These are phyloP conservation scores for Sitodiplosis mosellana DNA, from an alignment of 1,140 invertebrate genomes.

Conservation along the genomic window DNA sequence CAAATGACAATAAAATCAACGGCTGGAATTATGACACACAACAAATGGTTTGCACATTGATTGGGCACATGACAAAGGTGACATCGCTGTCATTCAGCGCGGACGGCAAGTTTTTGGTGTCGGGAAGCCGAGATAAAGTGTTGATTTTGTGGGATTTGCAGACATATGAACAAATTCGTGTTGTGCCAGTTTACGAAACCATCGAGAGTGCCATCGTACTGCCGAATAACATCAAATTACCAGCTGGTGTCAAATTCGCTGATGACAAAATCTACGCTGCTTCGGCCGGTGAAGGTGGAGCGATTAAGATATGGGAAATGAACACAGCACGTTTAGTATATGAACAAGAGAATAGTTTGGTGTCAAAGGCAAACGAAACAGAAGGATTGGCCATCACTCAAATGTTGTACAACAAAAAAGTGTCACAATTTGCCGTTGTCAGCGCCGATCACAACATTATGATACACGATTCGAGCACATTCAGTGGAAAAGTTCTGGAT, in stretches of 20 bases:
- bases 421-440: conserved; percentile 44
- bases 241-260: conserved; percentile 29
- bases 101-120: conserved; percentile 47
- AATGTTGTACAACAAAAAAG: conserved; percentile 38
- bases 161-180: conserved; percentile 38
- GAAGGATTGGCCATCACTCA: conserved; percentile 43
- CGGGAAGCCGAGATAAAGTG: conserved; percentile 73
- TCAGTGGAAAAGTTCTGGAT: too few species aligned
- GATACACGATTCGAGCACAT: conserved; percentile 46
- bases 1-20: conserved; percentile 61
- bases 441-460: conserved; percentile 75
- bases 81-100: conserved; percentile 55
- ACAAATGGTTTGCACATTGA: conserved; percentile 32
- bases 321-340: conserved; percentile 42
- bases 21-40: conserved; percentile 52
- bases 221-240: conserved; percentile 33
- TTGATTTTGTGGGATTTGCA: conserved; percentile 70
- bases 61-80: conserved; percentile 71
- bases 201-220: conserved; percentile 47
- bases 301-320: conserved; percentile 56
- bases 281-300: conserved; percentile 57
- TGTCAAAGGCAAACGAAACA: conserved; percentile 36
- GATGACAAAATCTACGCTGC: conserved; percentile 42
- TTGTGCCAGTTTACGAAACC: conserved; percentile 66
- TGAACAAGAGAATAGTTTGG: conserved; percentile 42